A percentile compares a stretch with the other conserved stretches of the same genome.
Evolutionary conservation across 2,888 invertebrate genomes (phyloP).

Genomic region (Acrobasis repandana): DNA sequence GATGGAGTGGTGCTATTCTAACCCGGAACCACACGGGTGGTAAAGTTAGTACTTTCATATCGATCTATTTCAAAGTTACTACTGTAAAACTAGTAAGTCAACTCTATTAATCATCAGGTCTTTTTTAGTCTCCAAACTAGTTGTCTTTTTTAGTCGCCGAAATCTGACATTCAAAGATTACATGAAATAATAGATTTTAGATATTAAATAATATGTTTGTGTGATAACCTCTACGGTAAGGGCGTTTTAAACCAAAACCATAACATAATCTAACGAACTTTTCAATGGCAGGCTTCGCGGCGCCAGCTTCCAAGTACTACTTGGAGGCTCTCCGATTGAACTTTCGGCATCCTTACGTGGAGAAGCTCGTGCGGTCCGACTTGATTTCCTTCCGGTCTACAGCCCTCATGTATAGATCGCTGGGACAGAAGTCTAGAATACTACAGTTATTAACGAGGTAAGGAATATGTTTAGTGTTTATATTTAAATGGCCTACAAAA

Average conservation of each 20-base stretch:
- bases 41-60: no score
- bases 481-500: neutral
- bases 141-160: no score
- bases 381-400: conserved; percentile 85
- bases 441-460: conserved; percentile 87
- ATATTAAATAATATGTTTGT: no score
- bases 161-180: no score
- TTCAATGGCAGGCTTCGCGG: conserved; percentile 54
- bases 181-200: no score
- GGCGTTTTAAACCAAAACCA: neutral
- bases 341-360: conserved; percentile 57
- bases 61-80: no score
- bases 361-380: conserved; percentile 76
- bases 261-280: neutral
- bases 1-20: no score
- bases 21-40: no score
- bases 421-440: conserved; percentile 86
- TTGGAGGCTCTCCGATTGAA: conserved; percentile 71
- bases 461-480: conserved; percentile 27
- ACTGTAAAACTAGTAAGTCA: no score
- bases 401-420: conserved; percentile 84
- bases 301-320: conserved; percentile 65
- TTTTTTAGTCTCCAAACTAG: no score
- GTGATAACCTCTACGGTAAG: no score
- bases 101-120: no score